Evolutionary conservation across 2,888 invertebrate genomes (phyloP).

Genomic region (Pammene aurita): DNA sequence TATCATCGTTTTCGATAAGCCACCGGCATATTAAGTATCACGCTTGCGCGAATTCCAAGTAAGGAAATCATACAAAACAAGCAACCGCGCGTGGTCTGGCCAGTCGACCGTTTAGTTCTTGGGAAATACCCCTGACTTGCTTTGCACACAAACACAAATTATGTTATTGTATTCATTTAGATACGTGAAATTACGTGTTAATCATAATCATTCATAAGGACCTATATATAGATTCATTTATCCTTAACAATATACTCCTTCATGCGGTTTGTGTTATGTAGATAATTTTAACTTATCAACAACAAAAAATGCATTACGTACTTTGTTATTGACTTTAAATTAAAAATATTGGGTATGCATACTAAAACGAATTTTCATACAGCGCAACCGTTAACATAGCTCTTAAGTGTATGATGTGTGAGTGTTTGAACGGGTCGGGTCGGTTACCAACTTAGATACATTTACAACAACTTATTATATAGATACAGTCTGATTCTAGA

Average conservation of each 20-base stretch:
- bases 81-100: not conserved
- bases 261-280: too few relatives aligned
- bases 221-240: too few relatives aligned
- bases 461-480: not conserved
- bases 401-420: too few relatives aligned
- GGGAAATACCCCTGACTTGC: conserved; percentile 24
- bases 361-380: too few relatives aligned
- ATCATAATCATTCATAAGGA: not conserved
- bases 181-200: conserved; percentile 9
- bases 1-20: conserved; percentile 12
- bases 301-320: too few relatives aligned
- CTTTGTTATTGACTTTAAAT: too few relatives aligned
- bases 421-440: not conserved
- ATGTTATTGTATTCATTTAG: not conserved
- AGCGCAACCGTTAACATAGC: too few relatives aligned
- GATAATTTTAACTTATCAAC: too few relatives aligned
- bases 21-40: not conserved
- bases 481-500: not conserved
- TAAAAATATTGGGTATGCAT: too few relatives aligned
- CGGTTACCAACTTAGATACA: not conserved
- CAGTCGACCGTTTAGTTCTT: conserved; percentile 3
- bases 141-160: not conserved
- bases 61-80: not conserved
- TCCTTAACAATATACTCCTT: not conserved
- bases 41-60: not conserved